A percentile compares a stretch with the other conserved stretches of the same genome.
phyloP scores from a whole-genome alignment of 2,113 vertebrate species.

The Bubo scandiacus region DNA sequence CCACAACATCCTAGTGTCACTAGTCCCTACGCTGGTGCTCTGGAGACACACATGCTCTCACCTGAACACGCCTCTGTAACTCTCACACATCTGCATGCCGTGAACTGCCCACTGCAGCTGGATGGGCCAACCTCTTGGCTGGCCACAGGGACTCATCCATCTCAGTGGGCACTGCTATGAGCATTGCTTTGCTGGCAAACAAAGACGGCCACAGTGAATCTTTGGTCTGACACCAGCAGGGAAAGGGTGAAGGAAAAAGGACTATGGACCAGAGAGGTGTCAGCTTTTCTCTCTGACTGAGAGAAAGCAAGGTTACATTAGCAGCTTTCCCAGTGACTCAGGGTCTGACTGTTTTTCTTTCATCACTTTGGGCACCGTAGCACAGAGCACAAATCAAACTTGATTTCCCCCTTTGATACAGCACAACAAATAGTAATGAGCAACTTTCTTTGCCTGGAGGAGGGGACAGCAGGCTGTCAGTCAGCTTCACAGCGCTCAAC shows the following conservation, averaged over 20 bases:
- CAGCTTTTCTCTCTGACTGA: background rate
- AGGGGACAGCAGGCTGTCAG: background rate
- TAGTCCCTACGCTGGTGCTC: rapidly evolving
- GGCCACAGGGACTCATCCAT: background rate
- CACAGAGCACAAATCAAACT: background rate
- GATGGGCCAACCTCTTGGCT: background rate
- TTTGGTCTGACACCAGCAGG: background rate
- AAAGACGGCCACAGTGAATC: background rate
- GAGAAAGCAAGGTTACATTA: background rate
- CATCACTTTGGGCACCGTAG: background rate
- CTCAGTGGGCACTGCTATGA: background rate
- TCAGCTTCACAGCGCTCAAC: background rate
- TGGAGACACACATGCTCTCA: background rate
- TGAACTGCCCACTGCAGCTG: background rate
- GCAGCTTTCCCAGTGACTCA: background rate
- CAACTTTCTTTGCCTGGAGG: background rate
- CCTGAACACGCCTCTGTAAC: background rate
- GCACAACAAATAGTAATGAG: background rate
- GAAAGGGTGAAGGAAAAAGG: background rate
- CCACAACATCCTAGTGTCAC: background rate
- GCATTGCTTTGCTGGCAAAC: background rate
- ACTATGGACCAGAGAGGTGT: background rate
- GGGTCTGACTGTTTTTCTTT: background rate
- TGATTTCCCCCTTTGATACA: background rate
- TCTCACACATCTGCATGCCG: rapidly evolving